Percentiles rank a stretch among this genome's conserved stretches.
Evolutionary conservation across 2,797 vertebrate genomes (phyloP).

Genomic region (Tenualosa ilisha): DNA sequence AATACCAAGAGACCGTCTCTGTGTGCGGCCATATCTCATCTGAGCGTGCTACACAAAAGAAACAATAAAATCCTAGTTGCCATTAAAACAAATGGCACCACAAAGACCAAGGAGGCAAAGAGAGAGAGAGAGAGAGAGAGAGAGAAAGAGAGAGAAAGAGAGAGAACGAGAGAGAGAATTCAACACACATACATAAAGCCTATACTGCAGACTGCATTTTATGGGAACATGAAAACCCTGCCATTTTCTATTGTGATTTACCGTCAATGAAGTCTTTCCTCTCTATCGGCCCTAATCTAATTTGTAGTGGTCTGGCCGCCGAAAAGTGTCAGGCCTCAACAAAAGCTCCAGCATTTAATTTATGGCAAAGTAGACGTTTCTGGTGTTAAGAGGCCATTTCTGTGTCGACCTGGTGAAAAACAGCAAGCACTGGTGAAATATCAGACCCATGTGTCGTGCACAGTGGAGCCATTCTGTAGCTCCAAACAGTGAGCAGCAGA

Average conservation of each 20-base stretch:
- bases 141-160: neutral
- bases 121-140: neutral
- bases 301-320: constrained; percentile 58
- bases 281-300: constrained; percentile 56
- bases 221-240: constrained; percentile 60
- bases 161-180: neutral
- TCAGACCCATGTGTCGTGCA: constrained; percentile 25
- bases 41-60: neutral
- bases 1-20: neutral
- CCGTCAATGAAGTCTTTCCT: constrained; percentile 41
- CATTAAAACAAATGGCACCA: constrained; percentile 13
- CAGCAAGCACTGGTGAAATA: constrained; percentile 36
- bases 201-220: constrained; percentile 51
- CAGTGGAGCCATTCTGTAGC: constrained; percentile 30
- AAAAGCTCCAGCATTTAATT: constrained; percentile 36
- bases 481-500: neutral
- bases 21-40: neutral
- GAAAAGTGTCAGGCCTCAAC: constrained; percentile 54
- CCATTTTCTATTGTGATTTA: constrained; percentile 62
- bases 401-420: constrained; percentile 42
- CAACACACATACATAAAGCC: constrained; percentile 25
- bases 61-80: constrained; percentile 1
- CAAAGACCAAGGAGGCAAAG: neutral
- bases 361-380: constrained; percentile 33
- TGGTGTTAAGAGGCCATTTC: constrained; percentile 40